A percentile compares a stretch with the other conserved stretches of the same genome.
These are phyloP conservation scores for Electrophaes corylata DNA, from an alignment of 2,888 invertebrate species.

Conservation along the genomic window DNA sequence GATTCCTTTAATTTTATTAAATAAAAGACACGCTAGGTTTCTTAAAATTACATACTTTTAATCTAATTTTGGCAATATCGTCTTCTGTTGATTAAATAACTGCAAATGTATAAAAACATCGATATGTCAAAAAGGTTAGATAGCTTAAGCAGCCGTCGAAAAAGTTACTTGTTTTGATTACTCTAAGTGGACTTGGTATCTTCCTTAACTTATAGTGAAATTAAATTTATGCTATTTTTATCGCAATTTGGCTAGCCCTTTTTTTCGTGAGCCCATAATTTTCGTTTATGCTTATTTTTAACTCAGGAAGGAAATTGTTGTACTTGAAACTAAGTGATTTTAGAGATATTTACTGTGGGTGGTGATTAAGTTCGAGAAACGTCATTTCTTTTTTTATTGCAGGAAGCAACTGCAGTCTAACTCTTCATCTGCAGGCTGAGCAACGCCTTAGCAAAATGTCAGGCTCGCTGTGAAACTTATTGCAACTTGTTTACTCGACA, in stretches of 20 bases:
- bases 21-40: too few relatives aligned
- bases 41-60: too few relatives aligned
- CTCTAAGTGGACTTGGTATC: not conserved
- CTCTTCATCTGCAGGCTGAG: constrained; percentile 6
- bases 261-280: too few relatives aligned
- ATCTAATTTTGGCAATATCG: too few relatives aligned
- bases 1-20: too few relatives aligned
- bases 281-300: not conserved
- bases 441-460: constrained; percentile 51
- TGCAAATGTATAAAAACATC: not conserved
- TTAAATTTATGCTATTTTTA: not conserved
- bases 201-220: not conserved
- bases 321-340: too few relatives aligned
- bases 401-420: constrained; percentile 4
- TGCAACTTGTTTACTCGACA: constrained; percentile 78
- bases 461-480: constrained; percentile 68
- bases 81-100: too few relatives aligned
- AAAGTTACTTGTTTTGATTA: not conserved
- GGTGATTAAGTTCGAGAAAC: not conserved
- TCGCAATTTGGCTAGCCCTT: not conserved
- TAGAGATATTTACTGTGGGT: too few relatives aligned
- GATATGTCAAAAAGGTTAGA: not conserved
- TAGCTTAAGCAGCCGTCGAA: not conserved
- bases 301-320: too few relatives aligned
- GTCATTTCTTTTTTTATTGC: not conserved